Conservation (phyloP, 1,140 invertebrate genomes). For the Anthonomus grandis region DNA sequence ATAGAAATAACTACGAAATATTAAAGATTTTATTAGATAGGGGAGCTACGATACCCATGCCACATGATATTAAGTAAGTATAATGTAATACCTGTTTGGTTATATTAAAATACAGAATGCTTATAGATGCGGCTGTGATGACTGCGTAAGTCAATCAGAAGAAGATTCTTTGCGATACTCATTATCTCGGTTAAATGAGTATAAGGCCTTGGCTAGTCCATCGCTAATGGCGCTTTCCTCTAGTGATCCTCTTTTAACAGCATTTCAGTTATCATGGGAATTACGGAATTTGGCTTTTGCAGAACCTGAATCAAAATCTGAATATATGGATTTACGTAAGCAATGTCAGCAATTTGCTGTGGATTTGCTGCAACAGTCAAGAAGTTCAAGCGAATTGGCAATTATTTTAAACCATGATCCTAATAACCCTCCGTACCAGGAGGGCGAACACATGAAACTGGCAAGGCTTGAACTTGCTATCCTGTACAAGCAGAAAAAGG, state of each 20-base stretch:
- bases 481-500: conserved; percentile 90
- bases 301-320: conserved; percentile 77
- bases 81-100: neutral
- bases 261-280: conserved; percentile 82
- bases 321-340: conserved; percentile 74
- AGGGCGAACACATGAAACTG: conserved; percentile 72
- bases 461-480: conserved; percentile 83
- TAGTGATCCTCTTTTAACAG: conserved; percentile 77
- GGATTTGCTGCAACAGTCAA: conserved; percentile 81
- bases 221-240: conserved; percentile 84
- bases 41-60: conserved; percentile 81
- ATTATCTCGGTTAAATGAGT: conserved; percentile 86
- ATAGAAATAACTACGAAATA: conserved; percentile 93
- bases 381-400: conserved; percentile 85
- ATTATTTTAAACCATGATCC: conserved; percentile 89
- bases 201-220: conserved; percentile 85
- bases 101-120: conserved; percentile 3
- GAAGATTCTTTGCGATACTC: conserved; percentile 83
- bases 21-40: conserved; percentile 86
- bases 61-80: conserved; percentile 74
- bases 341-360: conserved; percentile 91
- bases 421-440: conserved; percentile 61
- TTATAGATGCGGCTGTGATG: conserved; percentile 72
- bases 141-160: conserved; percentile 67
- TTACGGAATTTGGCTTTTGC: conserved; percentile 70